Evolutionary conservation across 2,113 vertebrate genomes (phyloP).

Genomic region (Amphiprion percula): DNA sequence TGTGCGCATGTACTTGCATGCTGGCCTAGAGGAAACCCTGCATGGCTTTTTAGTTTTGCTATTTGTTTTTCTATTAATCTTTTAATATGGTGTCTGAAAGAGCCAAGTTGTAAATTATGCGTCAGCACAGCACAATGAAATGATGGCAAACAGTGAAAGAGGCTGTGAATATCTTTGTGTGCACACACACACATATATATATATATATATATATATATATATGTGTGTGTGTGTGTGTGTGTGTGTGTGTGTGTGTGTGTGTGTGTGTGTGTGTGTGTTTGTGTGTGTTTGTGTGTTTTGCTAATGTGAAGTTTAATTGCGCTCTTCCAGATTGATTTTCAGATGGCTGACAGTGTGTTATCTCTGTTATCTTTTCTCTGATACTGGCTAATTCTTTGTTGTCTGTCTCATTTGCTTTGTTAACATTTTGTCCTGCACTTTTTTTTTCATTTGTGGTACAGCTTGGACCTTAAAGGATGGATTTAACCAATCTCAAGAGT

Average conservation of each 20-base stretch:
- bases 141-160: constrained; percentile 60
- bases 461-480: constrained; percentile 24
- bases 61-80: constrained; percentile 66
- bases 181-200: background rate
- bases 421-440: background rate
- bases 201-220: too few species aligned
- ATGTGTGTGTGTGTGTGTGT: too few species aligned
- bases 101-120: constrained; percentile 53
- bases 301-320: constrained; percentile 41
- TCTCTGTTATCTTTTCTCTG: constrained; percentile 39
- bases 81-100: constrained; percentile 45
- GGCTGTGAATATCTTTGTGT: constrained; percentile 34
- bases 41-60: constrained; percentile 25
- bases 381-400: constrained; percentile 33
- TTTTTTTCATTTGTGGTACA: background rate
- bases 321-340: constrained; percentile 31
- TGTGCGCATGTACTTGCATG: constrained; percentile 17
- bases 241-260: background rate
- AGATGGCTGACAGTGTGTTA: constrained; percentile 41
- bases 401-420: constrained; percentile 48
- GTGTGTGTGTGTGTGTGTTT: too few species aligned
- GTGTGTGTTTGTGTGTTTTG: constrained; percentile 10
- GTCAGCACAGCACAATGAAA: constrained; percentile 49
- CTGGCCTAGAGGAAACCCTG: constrained; percentile 20
- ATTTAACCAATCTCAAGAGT: constrained; percentile 30